phyloP scores from a whole-genome alignment of 2,888 invertebrate species.

The Leptopilina syphax region DNA sequence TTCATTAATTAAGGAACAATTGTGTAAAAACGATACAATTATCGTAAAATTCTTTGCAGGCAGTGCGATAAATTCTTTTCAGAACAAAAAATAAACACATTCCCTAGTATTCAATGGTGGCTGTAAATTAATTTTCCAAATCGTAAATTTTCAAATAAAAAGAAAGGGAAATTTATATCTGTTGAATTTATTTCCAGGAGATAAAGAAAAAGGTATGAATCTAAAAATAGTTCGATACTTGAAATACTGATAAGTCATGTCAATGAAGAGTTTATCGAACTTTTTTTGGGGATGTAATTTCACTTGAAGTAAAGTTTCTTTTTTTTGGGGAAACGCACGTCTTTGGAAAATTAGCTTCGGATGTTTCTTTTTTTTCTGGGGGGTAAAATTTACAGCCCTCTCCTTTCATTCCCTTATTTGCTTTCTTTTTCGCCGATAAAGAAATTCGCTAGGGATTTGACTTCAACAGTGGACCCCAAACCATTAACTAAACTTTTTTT shows the following conservation, averaged over 20 bases:
- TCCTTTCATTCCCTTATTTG: constrained; percentile 11
- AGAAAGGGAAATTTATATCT: no score
- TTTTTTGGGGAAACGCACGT: no score
- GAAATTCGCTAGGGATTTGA: constrained; percentile 18
- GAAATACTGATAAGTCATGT: no score
- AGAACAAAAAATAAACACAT: not conserved
- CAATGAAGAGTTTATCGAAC: no score
- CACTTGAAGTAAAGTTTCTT: no score
- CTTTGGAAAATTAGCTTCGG: no score
- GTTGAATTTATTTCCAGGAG: no score
- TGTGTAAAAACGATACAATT: constrained; percentile 1
- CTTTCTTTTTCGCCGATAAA: constrained; percentile 14
- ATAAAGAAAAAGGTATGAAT: no score
- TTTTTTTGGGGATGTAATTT: no score
- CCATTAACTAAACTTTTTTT: constrained; percentile 26
- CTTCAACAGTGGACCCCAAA: constrained; percentile 19
- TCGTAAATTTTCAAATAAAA: not conserved
- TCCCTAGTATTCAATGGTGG: not conserved
- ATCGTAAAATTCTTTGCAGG: not conserved
- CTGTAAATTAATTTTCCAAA: constrained; percentile 15
- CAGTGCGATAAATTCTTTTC: constrained; percentile 18
- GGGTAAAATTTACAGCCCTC: not conserved
- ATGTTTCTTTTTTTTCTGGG: no score
- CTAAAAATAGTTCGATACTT: no score
- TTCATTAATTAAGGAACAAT: not conserved